phyloP scores from a whole-genome alignment of 64 coral and sea anemone species.

The Anthopleura sola region DNA sequence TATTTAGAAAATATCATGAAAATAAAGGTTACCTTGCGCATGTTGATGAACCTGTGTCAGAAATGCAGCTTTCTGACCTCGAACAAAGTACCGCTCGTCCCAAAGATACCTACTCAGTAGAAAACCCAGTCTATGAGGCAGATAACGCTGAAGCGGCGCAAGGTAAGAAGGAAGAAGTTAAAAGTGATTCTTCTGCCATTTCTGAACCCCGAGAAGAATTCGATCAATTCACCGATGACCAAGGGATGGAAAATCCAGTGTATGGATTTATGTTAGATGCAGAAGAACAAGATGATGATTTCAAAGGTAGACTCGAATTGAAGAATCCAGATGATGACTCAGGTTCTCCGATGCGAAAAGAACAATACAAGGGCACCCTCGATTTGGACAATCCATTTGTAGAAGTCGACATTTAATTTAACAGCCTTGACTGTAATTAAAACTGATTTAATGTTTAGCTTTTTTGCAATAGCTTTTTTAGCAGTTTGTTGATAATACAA shows the following conservation, averaged over 20 bases:
- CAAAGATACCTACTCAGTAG: neutral
- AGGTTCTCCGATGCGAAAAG: neutral
- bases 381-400: neutral
- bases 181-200: neutral
- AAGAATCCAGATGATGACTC: neutral
- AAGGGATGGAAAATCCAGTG: neutral
- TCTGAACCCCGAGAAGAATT: neutral
- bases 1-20: neutral
- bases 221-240: neutral
- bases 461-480: too few species aligned
- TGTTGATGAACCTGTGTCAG: neutral
- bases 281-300: neutral
- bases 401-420: neutral
- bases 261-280: neutral
- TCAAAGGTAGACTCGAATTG: neutral
- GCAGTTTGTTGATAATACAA: too few species aligned
- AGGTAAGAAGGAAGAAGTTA: neutral
- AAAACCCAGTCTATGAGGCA: neutral
- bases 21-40: neutral
- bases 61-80: neutral
- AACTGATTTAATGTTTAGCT: too few species aligned
- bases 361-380: neutral
- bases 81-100: neutral
- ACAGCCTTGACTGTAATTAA: too few species aligned
- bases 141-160: neutral